Evolutionary conservation across 1,140 invertebrate species (phyloP).

Genomic region (Onthophagus taurus): DNA sequence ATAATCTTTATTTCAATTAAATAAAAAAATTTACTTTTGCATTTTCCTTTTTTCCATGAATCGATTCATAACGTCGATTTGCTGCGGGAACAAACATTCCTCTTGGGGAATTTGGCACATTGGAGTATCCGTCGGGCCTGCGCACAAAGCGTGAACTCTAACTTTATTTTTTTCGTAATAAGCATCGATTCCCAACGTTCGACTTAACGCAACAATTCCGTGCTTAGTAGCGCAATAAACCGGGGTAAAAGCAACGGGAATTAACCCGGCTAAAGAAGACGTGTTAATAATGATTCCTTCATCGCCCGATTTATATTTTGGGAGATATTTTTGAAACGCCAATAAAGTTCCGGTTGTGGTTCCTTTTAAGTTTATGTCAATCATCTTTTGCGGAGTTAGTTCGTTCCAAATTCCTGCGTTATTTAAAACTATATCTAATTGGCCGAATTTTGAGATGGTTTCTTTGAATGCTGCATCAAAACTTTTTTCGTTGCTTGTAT

Average conservation of each 20-base stretch:
- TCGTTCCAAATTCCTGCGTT: constrained; percentile 29
- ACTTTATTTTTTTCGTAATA: constrained; percentile 17
- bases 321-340: constrained; percentile 4
- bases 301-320: constrained; percentile 6
- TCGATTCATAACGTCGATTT: background rate
- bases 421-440: constrained; percentile 34
- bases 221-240: constrained; percentile 24
- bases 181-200: constrained; percentile 14
- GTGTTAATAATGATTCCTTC: constrained; percentile 8
- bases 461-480: constrained; percentile 25
- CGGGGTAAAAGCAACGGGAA: constrained; percentile 11
- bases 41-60: background rate
- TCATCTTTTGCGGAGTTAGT: constrained; percentile 18
- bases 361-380: constrained; percentile 26
- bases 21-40: background rate
- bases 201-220: constrained; percentile 5
- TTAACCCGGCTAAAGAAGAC: background rate
- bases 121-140: background rate
- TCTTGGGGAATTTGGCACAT: too few species aligned
- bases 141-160: background rate
- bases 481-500: too few species aligned
- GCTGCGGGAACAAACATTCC: background rate
- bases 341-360: constrained; percentile 3
- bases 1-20: background rate
- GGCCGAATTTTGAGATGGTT: constrained; percentile 26